These are phyloP conservation scores for Ruditapes philippinarum DNA, from an alignment of 1,140 invertebrate genomes.

Conservation along the genomic window DNA sequence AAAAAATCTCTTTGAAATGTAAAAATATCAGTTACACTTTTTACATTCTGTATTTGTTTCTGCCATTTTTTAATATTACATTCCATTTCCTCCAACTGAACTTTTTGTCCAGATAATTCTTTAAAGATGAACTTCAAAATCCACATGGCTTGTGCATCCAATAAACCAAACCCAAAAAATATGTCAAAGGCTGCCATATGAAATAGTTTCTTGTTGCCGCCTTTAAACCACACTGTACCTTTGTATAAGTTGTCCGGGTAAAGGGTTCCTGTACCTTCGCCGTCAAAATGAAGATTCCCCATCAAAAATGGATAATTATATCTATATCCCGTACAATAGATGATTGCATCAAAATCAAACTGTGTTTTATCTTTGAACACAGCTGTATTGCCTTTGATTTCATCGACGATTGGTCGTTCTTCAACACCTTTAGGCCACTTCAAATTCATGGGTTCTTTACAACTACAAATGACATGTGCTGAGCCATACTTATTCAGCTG, in stretches of 20 bases:
- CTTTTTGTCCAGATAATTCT: not conserved
- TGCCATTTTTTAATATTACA: not conserved
- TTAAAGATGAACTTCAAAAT: not conserved
- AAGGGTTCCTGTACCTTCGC: no score
- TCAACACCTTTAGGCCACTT: constrained; percentile 18
- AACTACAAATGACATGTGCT: not conserved
- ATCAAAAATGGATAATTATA: constrained; percentile 3
- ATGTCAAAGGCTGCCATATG: no score
- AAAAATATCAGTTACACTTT: no score
- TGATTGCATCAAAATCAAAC: not conserved
- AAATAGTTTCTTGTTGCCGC: no score
- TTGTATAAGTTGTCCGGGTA: no score
- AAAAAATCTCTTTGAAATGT: no score
- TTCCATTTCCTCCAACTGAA: not conserved
- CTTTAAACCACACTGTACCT: no score
- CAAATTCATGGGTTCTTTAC: not conserved
- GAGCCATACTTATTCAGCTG: not conserved
- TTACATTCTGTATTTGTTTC: no score
- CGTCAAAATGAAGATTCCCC: not conserved
- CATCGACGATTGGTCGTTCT: not conserved
- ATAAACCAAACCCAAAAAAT: no score
- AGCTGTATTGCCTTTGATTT: not conserved
- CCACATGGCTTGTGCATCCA: not conserved
- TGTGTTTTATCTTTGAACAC: not conserved
- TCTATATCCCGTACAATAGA: constrained; percentile 4